A percentile compares a stretch with the other conserved stretches of the same genome.
Evolutionary conservation across 2,888 invertebrate genomes (phyloP).

Genomic region (Theristus sp.): DNA sequence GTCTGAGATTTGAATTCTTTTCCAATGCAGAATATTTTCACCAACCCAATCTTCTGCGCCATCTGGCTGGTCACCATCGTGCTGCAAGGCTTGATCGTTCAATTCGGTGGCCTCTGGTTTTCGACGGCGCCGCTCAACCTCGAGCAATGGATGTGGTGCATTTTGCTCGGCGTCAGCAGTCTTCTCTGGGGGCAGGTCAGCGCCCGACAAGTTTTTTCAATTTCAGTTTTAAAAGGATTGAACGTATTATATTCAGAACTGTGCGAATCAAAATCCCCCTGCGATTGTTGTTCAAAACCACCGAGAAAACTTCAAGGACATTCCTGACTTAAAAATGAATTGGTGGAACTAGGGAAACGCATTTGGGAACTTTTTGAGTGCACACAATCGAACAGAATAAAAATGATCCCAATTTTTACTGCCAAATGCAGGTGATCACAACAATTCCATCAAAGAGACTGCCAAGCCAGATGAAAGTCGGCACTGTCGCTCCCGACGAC

Average conservation of each 20-base stretch:
- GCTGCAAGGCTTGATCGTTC: conserved; percentile 73
- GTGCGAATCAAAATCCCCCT: too few relatives aligned
- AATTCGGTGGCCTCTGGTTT: conserved; percentile 64
- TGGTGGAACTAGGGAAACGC: not conserved
- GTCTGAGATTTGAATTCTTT: not conserved
- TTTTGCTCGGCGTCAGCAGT: conserved; percentile 87
- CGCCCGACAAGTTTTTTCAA: not conserved
- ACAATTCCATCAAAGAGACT: not conserved
- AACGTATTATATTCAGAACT: too few relatives aligned
- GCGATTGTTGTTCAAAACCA: too few relatives aligned
- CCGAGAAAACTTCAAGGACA: too few relatives aligned
- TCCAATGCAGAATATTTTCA: conserved; percentile 74
- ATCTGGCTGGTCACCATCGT: conserved; percentile 87
- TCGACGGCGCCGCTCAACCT: conserved; percentile 71
- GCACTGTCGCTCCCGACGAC: not conserved
- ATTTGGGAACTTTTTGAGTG: not conserved
- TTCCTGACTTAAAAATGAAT: too few relatives aligned
- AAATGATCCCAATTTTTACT: too few relatives aligned
- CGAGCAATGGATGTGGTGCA: conserved; percentile 97
- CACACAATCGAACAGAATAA: too few relatives aligned
- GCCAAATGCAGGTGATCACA: not conserved
- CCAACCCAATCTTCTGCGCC: conserved; percentile 91
- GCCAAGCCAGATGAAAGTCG: not conserved
- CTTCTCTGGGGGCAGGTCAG: conserved; percentile 85
- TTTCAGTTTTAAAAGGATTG: too few relatives aligned